These are phyloP conservation scores for Sphenopsis melanotis DNA, from an alignment of 2,797 vertebrate species.

Conservation along the genomic window DNA sequence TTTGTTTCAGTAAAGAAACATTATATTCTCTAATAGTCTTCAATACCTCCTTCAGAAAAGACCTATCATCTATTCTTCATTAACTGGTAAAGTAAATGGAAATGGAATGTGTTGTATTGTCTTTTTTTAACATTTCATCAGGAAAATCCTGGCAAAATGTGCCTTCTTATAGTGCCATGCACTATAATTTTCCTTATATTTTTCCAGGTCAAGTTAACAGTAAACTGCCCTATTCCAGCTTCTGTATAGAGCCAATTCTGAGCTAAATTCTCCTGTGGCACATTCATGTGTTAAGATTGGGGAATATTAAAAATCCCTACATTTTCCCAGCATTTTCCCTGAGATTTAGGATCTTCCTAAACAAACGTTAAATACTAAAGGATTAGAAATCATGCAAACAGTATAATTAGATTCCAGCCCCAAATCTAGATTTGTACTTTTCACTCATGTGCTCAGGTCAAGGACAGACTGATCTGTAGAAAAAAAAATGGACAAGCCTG, in stretches of 20 bases:
- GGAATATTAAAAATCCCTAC: background rate
- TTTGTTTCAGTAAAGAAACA: background rate
- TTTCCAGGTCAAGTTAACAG: background rate
- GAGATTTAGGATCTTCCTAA: background rate
- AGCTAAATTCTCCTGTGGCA: background rate
- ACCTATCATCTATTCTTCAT: background rate
- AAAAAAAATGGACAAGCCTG: background rate
- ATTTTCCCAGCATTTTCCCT: background rate
- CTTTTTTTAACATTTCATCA: background rate
- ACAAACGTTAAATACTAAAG: background rate
- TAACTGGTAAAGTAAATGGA: background rate
- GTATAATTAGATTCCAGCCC: background rate
- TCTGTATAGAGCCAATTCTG: background rate
- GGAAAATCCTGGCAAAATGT: background rate
- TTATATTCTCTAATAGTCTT: background rate
- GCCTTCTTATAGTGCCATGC: background rate
- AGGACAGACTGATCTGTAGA: background rate
- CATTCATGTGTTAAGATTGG: background rate
- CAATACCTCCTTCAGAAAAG: background rate
- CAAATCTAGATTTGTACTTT: background rate
- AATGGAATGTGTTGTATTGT: background rate
- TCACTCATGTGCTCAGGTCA: background rate
- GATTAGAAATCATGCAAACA: background rate
- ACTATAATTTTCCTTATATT: background rate
- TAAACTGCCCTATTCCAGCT: background rate